Percentiles rank a stretch among this genome's conserved stretches.
Evolutionary conservation across 2,797 vertebrate species (phyloP).

Genomic region (Anguilla marmorata): DNA sequence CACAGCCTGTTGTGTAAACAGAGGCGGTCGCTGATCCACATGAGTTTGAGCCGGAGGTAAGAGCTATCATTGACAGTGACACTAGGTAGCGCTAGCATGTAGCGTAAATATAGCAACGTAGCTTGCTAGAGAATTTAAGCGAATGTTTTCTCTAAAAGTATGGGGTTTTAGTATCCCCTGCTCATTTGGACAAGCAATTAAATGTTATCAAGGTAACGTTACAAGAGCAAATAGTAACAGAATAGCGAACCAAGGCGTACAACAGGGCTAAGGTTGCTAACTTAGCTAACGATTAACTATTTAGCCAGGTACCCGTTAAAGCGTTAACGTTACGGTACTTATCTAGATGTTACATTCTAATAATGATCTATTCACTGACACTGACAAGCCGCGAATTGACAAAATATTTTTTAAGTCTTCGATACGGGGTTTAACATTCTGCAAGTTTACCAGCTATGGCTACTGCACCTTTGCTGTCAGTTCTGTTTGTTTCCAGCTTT

Average conservation of each 20-base stretch:
- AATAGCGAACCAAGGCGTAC: not conserved
- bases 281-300: no score
- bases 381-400: not conserved
- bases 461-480: not conserved
- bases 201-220: not conserved
- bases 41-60: not conserved
- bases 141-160: not conserved
- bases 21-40: not conserved
- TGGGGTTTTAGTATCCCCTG: not conserved
- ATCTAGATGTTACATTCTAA: not conserved
- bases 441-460: not conserved
- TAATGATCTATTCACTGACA: not conserved
- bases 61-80: not conserved
- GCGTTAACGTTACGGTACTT: not conserved
- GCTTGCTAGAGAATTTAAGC: not conserved
- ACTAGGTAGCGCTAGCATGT: not conserved
- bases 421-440: not conserved
- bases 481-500: not conserved
- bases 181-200: not conserved
- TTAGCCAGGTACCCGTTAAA: no score
- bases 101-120: not conserved
- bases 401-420: not conserved
- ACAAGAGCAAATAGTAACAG: not conserved
- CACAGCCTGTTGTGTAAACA: not conserved
- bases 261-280: no score